Base-by-base conservation (phyloP, 1,140 invertebrate genomes). In the Bombus confusus region DNA sequence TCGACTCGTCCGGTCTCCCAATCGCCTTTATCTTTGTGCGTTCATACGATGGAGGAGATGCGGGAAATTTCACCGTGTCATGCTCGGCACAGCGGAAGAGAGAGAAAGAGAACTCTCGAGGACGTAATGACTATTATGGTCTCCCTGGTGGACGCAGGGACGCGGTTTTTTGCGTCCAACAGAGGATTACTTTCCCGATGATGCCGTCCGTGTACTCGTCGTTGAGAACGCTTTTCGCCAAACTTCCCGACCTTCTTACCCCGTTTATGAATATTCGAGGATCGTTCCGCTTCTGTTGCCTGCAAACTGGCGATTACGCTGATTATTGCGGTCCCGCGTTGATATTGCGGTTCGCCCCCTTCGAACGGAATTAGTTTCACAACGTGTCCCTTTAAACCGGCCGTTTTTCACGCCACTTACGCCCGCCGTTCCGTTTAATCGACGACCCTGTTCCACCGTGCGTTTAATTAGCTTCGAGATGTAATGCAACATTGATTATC, bases 31-130 rank as follows among this genome's bases (percentile, higher is more conserved):
- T 80, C 83, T 72, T 31, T n/a, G 41, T 52, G 76, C 68, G 77
- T 80, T 43, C 47, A n/a, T 15, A 22, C 64, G 52, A 28, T 8
- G 28, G 25, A 28, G 13, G 74, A 28, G 18, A 15, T 2, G 74
- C 25, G 57, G 76, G 64, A 72, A 73, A 85, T 80, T 85, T 85
- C 83, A 85, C 68, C 25, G 83, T 57, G 66, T 84, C 83, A 71
- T 78, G 47, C 66, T 28, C 15, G 34, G 25, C 22, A 52, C 59
- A 22, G 28, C 39, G 25, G 37, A 34, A 25, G 31, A 28, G 66
- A 59, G 28, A 62, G 59, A 62, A 28, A n/a, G 28, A 62, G 59
- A 62, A n/a, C n/a, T 43, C 71, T 22, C 37, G 10, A 5, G 37
- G 18, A 62, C 80, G 39, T 62, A 43, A 81, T 18, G 25, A 66